Base-by-base conservation (phyloP, 2,888 invertebrate genomes). In the Junonia oenone region DNA sequence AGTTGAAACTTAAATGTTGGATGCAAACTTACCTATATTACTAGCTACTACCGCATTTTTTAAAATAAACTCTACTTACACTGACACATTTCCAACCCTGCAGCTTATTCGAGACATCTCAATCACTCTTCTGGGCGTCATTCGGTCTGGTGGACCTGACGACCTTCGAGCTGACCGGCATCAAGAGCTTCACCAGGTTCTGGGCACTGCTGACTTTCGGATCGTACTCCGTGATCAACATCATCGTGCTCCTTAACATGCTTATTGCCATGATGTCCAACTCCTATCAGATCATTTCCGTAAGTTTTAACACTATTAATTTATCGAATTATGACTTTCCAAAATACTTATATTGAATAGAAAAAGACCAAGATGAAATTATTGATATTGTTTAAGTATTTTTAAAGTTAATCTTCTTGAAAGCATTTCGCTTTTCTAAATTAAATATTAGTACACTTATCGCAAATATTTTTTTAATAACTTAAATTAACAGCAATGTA, bases 201-300 rank as follows among this genome's bases (percentile, higher is more conserved):
- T 99, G 95, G 98, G 98, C 98, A 0, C 92, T 99, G 52, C 92
- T 99, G 3, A 98, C 99, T 95, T 99, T 99, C 77, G 99, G 99
- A 38, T 97, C 97, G 4, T 99, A 99, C 86, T 98, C 98, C 55
- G 98, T 97, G 61, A 99, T 99, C 83, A 98, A 98, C 79, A 95
- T 99, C 63, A 98, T 99, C 68, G 99, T 99, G 0, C 92, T 99
- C 22, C 93, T 99, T 61, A 99, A 99, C 86, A 97, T 99, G 95
- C 93, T 99, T 37, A 99, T 99, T 77, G 99, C 99, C 73, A 99
- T 99, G 99, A 99, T 99, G 98, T 98, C 98, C 58, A 99, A 98
- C 83, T 99, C 98, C 0, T 99, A 99, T 85, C 98, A 98, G 88
- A 96, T 98, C 61, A 99, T 99, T 71, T 98, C 98, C 70, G 98